These are phyloP conservation scores for Scelioninae gen. 1 DNA, from an alignment of 2,888 invertebrate genomes.

Conservation along the genomic window DNA sequence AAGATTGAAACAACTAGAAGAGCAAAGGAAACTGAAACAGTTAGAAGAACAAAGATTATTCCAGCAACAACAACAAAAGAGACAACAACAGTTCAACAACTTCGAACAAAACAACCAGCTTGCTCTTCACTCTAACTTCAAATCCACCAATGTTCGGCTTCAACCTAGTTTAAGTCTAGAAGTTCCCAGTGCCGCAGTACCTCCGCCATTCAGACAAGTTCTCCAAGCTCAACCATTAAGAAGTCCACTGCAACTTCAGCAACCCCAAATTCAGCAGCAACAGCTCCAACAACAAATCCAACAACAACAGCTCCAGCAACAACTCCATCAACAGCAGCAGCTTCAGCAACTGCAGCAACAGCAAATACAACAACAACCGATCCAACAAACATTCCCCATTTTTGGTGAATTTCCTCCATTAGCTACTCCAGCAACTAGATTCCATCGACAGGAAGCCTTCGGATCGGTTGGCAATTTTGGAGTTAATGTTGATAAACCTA, in stretches of 20 bases:
- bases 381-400: constrained; percentile 76
- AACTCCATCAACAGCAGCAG: too few species aligned
- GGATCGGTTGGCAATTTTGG: constrained; percentile 87
- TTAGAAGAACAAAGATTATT: constrained; percentile 82
- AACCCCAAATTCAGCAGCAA: constrained; percentile 73
- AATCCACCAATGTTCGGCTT: constrained; percentile 74
- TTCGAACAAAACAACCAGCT: constrained; percentile 75
- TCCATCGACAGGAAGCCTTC: constrained; percentile 83
- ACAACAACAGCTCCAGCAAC: too few species aligned
- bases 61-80: constrained; percentile 72
- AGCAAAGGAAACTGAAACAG: constrained; percentile 76
- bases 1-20: constrained; percentile 79
- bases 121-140: constrained; percentile 74
- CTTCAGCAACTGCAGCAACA: too few species aligned
- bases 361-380: too few species aligned
- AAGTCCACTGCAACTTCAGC: constrained; percentile 71
- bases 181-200: constrained; percentile 76
- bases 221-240: constrained; percentile 74
- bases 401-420: constrained; percentile 77
- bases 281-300: constrained; percentile 74
- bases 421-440: constrained; percentile 82
- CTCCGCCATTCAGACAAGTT: constrained; percentile 76
- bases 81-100: constrained; percentile 71
- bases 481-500: constrained; percentile 83
- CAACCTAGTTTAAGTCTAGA: constrained; percentile 81